These are phyloP conservation scores for Tarsius wallacei DNA, from an alignment of 2,797 vertebrate species.

Conservation along the genomic window DNA sequence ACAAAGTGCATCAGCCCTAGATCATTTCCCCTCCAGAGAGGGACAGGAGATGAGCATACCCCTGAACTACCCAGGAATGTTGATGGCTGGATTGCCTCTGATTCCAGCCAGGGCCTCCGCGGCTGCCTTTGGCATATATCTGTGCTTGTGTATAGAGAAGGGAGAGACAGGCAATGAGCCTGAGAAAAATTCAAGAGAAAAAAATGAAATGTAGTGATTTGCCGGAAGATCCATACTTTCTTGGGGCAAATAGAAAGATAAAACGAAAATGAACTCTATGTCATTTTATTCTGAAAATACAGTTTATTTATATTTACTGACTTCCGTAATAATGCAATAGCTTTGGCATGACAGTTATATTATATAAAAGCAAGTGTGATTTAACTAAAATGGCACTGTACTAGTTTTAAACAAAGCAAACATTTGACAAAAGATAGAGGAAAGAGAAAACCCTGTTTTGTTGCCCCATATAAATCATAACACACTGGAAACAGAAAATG, in stretches of 20 bases:
- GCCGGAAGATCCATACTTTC: neutral
- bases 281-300: conserved; percentile 65
- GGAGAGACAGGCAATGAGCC: neutral
- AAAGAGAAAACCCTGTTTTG: conserved; percentile 27
- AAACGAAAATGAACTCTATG: conserved; percentile 44
- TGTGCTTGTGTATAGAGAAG: neutral
- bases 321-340: conserved; percentile 49
- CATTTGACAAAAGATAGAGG: conserved; percentile 56
- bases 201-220: neutral
- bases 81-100: neutral
- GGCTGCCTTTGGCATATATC: neutral
- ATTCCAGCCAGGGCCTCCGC: neutral
- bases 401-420: conserved; percentile 67
- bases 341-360: conserved; percentile 41
- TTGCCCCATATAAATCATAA: neutral
- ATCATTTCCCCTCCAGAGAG: neutral
- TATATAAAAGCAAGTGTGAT: conserved; percentile 14
- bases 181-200: conserved; percentile 22
- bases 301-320: conserved; percentile 65
- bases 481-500: conserved; percentile 52
- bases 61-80: neutral
- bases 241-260: conserved; percentile 40
- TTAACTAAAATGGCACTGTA: conserved; percentile 47
- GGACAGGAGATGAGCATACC: neutral
- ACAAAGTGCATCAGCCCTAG: neutral